Evolutionary conservation across 2,797 vertebrate species (phyloP), one percentile per base, ranked within the genome.

Genomic region (Pangasius larnaudii): DNA sequence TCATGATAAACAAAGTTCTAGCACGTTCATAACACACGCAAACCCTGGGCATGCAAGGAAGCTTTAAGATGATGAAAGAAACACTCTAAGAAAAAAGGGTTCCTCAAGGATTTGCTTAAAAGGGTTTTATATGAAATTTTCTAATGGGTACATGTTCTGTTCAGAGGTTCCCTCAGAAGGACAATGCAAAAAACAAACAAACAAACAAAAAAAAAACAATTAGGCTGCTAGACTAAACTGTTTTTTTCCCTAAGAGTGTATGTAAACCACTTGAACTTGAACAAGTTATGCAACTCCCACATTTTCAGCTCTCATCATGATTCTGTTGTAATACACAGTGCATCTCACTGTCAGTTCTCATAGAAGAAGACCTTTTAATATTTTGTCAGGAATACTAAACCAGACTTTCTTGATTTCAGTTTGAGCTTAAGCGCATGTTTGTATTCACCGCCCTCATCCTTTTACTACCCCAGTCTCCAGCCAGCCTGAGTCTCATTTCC

Each of bases 341-440:
- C 63, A 59, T 33, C 46, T 56, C 33, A 24, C 33, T 67, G 46
- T 83, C 85, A 71, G 65, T 22, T 39, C 42, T 82, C 27, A 75
- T 24, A 9, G 22, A 65, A 56, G 27, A 75, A 82, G 83, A 86
- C 74, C 59, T 88, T 53, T 65, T 58, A 85, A 69, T 53, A 84
- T 19, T 78, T 53, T 61, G 61, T 69, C 80, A 61, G 72, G 81
- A 59, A 79, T 42, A 61, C 61, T 42, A 78, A 69, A 53, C 22
- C 49, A 69, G 79, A 82, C 84, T 69, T 39, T 87, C 24, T 58
- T 46, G 58, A 86, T 86, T 84, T 84, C n/a, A 36, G 42, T 75
- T 79, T 87, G 79, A 89, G 80, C 89, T 75, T 88, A 80, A 84
- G 56, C 51, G 16, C 13, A 30, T 11, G 63, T 72, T 86, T 84